phyloP scores from a whole-genome alignment of 2,113 vertebrate genomes.

The Neopipo cinnamomea region DNA sequence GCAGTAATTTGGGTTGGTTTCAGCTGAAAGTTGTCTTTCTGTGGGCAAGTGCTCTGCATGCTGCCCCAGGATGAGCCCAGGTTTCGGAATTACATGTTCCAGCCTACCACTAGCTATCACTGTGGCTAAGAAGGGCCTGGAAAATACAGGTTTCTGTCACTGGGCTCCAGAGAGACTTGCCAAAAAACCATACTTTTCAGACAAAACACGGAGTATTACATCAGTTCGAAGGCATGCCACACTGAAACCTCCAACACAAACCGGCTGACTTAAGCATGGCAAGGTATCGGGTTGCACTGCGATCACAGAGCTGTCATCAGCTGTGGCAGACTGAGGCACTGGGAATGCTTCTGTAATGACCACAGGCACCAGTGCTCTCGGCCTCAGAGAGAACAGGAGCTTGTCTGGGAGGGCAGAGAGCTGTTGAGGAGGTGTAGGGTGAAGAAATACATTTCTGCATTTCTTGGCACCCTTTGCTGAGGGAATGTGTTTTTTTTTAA shows the following conservation, averaged over 20 bases:
- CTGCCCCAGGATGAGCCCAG: background rate
- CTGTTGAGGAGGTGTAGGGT: background rate
- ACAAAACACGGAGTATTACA: conserved; percentile 4
- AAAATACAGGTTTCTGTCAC: conserved; percentile 13
- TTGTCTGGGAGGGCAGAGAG: background rate
- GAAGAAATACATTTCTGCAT: background rate
- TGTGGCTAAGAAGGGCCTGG: background rate
- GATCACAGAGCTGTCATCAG: conserved; percentile 42
- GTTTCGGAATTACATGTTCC: background rate
- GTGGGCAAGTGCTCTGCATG: background rate
- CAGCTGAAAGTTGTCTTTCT: background rate
- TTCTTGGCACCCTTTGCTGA: background rate
- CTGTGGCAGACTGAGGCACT: background rate
- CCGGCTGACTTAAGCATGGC: conserved; percentile 9
- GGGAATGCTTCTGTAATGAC: background rate
- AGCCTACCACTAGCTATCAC: background rate
- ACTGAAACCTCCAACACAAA: conserved; percentile 21
- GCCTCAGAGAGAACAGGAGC: background rate
- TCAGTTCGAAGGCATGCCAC: background rate
- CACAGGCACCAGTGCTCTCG: background rate
- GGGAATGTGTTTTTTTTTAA: background rate
- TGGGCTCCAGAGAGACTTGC: background rate
- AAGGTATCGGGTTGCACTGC: background rate
- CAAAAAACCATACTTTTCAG: conserved; percentile 23
- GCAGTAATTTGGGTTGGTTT: background rate